Conservation (phyloP, 2,113 vertebrate genomes). For the Ochotona princeps region DNA sequence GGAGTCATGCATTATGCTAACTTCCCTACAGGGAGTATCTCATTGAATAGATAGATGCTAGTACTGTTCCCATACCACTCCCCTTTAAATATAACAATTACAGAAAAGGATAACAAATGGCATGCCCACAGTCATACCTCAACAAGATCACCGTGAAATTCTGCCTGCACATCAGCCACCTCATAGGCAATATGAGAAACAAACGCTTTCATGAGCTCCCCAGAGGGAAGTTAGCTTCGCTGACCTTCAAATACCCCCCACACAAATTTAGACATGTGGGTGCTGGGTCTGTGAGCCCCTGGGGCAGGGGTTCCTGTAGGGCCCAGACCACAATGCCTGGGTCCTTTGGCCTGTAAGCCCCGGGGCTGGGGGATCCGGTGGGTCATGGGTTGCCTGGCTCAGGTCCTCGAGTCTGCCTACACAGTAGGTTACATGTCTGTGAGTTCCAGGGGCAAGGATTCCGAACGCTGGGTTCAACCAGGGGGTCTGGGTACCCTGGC, state of each 20-base stretch:
- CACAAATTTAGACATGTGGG: background rate
- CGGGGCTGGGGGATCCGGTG: no score
- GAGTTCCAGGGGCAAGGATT: no score
- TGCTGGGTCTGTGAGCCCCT: no score
- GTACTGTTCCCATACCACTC: background rate
- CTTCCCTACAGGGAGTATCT: background rate
- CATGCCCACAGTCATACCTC: background rate
- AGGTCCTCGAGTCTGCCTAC: no score
- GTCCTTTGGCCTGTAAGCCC: no score
- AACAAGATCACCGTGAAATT: background rate
- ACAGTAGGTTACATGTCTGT: no score
- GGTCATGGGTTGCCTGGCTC: no score
- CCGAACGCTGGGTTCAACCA: no score
- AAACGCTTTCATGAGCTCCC: background rate
- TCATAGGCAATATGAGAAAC: background rate
- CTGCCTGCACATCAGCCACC: background rate
- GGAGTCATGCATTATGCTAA: background rate
- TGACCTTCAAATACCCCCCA: background rate
- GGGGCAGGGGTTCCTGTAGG: no score
- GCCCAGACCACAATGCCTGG: no score
- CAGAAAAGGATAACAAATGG: background rate
- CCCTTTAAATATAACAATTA: constrained; percentile 26
- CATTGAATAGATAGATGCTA: background rate
- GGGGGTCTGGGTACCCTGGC: no score
- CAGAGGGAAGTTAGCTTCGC: background rate